These are phyloP conservation scores for Zophobas morio DNA, from an alignment of 1,140 invertebrate genomes.

Conservation along the genomic window DNA sequence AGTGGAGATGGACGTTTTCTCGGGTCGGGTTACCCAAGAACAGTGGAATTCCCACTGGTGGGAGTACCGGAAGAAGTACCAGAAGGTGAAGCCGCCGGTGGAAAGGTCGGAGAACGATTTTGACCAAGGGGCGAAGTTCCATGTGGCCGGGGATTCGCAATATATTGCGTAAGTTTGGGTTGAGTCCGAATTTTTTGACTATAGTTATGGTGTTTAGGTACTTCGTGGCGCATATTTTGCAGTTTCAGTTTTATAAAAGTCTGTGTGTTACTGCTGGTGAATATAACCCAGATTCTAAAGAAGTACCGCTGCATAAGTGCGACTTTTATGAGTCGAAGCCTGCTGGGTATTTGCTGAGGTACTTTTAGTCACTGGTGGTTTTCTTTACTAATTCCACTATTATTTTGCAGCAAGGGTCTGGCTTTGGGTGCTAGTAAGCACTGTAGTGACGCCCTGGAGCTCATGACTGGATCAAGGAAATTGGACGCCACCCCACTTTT, in stretches of 20 bases:
- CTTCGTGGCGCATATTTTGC: conserved; percentile 88
- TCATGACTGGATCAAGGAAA: conserved; percentile 81
- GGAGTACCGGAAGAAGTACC: conserved; percentile 79
- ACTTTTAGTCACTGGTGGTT: conserved; percentile 8
- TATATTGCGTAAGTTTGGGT: conserved; percentile 79
- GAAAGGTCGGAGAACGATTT: conserved; percentile 85
- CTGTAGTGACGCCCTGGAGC: conserved; percentile 88
- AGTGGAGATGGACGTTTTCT: conserved; percentile 91
- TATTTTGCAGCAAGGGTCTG: conserved; percentile 78
- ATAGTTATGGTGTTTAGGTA: conserved; percentile 74
- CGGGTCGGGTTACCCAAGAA: conserved; percentile 77
- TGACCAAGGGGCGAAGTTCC: conserved; percentile 89
- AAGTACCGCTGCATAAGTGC: conserved; percentile 82
- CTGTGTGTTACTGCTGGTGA: conserved; percentile 86
- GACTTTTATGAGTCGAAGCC: conserved; percentile 86
- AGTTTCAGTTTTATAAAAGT: conserved; percentile 92
- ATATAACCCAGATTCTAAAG: conserved; percentile 78
- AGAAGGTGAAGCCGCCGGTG: conserved; percentile 85
- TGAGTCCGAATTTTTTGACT: conserved; percentile 5
- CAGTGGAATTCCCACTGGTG: conserved; percentile 87
- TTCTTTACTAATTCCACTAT: not conserved
- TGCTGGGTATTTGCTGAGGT: conserved; percentile 82
- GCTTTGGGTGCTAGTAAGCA: conserved; percentile 84
- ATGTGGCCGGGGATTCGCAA: conserved; percentile 85
- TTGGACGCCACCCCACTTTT: conserved; percentile 83